Evolutionary conservation across 2,888 invertebrate species (phyloP), one percentile per base, ranked within the genome.

Genomic region (Ophion ventricosus): DNA sequence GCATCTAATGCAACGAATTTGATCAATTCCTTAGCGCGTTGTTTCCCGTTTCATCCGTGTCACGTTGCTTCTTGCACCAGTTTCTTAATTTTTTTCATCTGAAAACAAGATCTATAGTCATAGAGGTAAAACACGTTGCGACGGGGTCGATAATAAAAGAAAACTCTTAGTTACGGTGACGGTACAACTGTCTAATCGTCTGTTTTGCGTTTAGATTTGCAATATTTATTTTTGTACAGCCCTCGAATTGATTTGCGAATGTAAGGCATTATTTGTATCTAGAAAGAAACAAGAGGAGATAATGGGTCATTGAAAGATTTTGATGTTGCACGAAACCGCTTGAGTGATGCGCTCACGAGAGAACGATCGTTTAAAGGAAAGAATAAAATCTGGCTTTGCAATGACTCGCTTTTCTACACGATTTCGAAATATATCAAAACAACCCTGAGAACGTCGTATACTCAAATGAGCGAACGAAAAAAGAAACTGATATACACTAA

Each of bases 201-300:
- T 88, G 88, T 88, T 87, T 87, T 89, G 89, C 79, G 59, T 74
- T 87, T 88, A 89, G 90, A 88, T 88, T 87, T 89, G 89, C 90
- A 89, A 89, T 92, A 91, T 92, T 93, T 92, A 92, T 92, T 92
- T 92, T 92, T 92, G 91, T 92, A 92, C 90, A 92, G 91, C 85
- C 85, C 87, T 89, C 87, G 86, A 87, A 86, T 90, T 89, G 85
- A 87, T 87, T 87, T 80, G 80, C 74, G 63, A 74, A 72, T 70
- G 74, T 74, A 70, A 70, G 74, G 20, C 43, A 74, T 29, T 29
- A 54, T 74, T 67, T 64, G 54, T 66, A 73, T 64, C 54, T 81
- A 63, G 61, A 25, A 72, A 79, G 59, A 61, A 35, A 20, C 1
- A 7, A 61, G 25, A 59, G 17, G 35, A 79, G 59, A 83, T 57